These are phyloP conservation scores for Streptopelia turtur DNA, from an alignment of 2,797 vertebrate species.

Conservation along the genomic window DNA sequence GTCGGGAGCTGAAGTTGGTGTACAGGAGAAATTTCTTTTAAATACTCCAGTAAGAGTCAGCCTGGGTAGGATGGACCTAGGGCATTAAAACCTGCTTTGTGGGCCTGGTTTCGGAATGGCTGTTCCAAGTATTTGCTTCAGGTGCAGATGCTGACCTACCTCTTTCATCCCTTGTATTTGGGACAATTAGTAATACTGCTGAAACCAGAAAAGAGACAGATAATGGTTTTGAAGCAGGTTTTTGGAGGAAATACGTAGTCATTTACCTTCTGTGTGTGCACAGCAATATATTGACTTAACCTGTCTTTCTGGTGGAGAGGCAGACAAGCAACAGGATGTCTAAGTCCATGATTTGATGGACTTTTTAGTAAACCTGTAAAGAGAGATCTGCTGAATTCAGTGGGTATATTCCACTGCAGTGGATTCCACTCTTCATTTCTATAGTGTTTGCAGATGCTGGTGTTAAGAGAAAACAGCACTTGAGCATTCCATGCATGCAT, in stretches of 20 bases:
- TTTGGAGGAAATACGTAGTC: not conserved
- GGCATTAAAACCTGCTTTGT: constrained; percentile 10
- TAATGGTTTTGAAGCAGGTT: not conserved
- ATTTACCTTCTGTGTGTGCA: not conserved
- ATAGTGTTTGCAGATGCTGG: not conserved
- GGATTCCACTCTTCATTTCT: not conserved
- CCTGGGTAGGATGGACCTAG: not conserved
- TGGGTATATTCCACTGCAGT: not conserved
- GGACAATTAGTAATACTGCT: not conserved
- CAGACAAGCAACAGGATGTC: not conserved
- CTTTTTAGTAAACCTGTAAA: not conserved
- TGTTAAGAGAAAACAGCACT: not conserved
- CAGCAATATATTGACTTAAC: not conserved
- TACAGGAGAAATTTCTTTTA: not conserved
- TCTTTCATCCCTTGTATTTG: not conserved
- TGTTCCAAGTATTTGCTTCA: not conserved
- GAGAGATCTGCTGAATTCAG: not conserved
- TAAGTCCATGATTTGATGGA: not conserved
- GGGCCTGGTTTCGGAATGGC: not conserved
- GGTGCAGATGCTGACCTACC: not conserved
- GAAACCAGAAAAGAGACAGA: not conserved
- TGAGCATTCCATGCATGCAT: not conserved
- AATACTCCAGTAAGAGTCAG: not conserved
- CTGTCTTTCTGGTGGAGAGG: not conserved
- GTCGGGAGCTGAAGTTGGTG: not conserved